These are phyloP conservation scores for Mayetiola destructor DNA, from an alignment of 2,888 invertebrate species.

Conservation along the genomic window DNA sequence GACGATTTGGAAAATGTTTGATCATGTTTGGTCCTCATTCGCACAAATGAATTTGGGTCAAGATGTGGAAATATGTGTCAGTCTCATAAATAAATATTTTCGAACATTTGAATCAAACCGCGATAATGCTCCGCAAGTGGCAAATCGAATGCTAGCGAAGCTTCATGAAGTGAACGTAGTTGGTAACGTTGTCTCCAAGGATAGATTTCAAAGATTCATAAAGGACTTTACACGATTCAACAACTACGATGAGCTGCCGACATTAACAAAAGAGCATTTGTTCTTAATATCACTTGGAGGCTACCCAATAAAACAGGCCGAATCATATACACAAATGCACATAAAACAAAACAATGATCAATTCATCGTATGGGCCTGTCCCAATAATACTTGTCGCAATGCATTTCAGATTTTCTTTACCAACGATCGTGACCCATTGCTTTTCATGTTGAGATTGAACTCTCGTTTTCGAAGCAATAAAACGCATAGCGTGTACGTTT, in stretches of 20 bases:
- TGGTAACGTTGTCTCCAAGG: neutral
- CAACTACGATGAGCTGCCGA: neutral
- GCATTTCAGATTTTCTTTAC: neutral
- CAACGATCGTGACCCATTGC: neutral
- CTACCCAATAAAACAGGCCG: neutral
- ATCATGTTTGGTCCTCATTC: neutral
- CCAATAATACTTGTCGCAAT: neutral
- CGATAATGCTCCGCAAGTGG: neutral
- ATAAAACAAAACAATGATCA: neutral
- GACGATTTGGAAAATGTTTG: neutral
- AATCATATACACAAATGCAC: neutral
- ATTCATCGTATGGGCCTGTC: neutral
- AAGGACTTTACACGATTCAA: neutral
- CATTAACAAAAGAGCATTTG: neutral
- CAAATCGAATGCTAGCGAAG: neutral
- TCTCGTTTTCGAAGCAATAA: neutral
- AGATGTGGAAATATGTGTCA: neutral
- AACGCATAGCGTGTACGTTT: neutral
- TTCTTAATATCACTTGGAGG: neutral
- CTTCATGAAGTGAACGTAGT: neutral
- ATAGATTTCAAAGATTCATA: neutral
- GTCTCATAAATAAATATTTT: constrained; percentile 1
- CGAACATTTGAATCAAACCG: neutral
- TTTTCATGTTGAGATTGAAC: neutral
- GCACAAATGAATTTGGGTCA: neutral